Evolutionary conservation across 1,140 invertebrate species (phyloP).

Genomic region (Saccostrea echinata): DNA sequence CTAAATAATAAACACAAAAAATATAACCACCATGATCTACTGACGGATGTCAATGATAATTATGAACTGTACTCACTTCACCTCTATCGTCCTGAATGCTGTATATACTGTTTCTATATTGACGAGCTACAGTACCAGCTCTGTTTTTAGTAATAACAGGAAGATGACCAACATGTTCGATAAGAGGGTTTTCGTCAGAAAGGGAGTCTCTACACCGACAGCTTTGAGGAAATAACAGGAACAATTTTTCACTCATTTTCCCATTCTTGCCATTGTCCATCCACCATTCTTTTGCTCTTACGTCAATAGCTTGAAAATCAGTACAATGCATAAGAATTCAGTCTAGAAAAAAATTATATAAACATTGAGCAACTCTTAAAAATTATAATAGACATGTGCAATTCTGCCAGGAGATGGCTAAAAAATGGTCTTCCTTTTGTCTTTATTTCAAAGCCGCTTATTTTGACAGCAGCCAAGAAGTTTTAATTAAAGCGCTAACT

Average conservation of each 20-base stretch:
- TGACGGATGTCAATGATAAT: too few species aligned
- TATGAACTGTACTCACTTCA: not conserved
- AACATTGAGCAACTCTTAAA: too few species aligned
- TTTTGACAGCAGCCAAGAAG: too few species aligned
- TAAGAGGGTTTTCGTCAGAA: not conserved
- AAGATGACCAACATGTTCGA: not conserved
- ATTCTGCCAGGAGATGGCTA: too few species aligned
- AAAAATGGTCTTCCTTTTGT: too few species aligned
- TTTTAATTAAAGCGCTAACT: too few species aligned
- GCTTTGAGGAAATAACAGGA: conserved; percentile 23
- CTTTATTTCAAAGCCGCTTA: too few species aligned
- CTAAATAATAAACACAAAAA: too few species aligned
- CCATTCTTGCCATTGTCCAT: not conserved
- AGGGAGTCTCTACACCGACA: conserved; percentile 13
- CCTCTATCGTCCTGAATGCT: not conserved
- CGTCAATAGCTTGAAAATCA: not conserved
- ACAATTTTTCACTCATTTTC: conserved; percentile 21
- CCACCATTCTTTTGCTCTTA: not conserved
- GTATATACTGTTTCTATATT: conserved; percentile 23
- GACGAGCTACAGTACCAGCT: conserved; percentile 2
- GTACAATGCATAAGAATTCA: too few species aligned
- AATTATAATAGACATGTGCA: too few species aligned
- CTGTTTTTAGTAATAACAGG: not conserved
- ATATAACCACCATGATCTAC: too few species aligned
- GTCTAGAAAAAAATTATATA: too few species aligned